Evolutionary conservation across 2,888 invertebrate species (phyloP).

Genomic region (Temnothorax rugatulus): DNA sequence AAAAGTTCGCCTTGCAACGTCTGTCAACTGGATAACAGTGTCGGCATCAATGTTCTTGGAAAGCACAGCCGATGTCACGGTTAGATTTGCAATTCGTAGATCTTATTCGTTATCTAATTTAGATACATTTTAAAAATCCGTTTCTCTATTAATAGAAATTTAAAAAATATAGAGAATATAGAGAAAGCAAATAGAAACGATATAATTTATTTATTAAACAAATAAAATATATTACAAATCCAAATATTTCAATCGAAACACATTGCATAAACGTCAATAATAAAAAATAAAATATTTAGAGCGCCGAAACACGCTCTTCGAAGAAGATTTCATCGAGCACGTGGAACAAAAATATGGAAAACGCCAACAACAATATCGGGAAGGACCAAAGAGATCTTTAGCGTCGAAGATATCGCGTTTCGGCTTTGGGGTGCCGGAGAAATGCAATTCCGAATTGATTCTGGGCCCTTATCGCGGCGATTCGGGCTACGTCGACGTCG

Average conservation of each 20-base stretch:
- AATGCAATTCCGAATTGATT: conserved; percentile 86
- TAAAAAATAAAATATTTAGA: conserved; percentile 10
- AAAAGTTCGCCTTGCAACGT: conserved; percentile 60
- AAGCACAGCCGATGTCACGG: conserved; percentile 19
- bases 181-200: neutral
- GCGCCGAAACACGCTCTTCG: neutral
- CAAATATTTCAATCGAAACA: neutral
- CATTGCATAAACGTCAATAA: neutral
- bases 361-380: neutral
- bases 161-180: neutral
- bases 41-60: conserved; percentile 25
- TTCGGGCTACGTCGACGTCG: conserved; percentile 34
- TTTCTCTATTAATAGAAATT: neutral
- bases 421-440: conserved; percentile 86
- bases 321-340: conserved; percentile 38
- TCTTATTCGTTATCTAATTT: neutral
- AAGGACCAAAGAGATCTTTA: neutral
- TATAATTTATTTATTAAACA: neutral
- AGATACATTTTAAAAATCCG: neutral
- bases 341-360: conserved; percentile 23
- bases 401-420: conserved; percentile 84
- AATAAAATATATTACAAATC: neutral
- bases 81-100: conserved; percentile 7
- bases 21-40: conserved; percentile 39
- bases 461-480: conserved; percentile 77